phyloP scores from a whole-genome alignment of 2,113 vertebrate species.

The Alouatta palliata region DNA sequence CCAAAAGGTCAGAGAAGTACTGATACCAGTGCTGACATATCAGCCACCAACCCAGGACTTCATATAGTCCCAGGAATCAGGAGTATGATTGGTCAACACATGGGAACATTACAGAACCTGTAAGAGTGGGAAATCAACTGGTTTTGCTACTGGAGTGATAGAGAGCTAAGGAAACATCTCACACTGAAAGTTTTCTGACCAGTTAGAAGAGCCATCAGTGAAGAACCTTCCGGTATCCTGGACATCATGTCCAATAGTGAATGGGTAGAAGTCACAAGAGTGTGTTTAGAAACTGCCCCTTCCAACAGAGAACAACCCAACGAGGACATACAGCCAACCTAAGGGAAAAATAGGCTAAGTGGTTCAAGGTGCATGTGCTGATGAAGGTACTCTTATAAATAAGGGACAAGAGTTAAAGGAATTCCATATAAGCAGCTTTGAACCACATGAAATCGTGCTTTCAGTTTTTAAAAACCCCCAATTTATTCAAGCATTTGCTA shows the following conservation, averaged over 20 bases:
- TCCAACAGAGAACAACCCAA: background rate
- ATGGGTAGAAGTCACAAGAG: background rate
- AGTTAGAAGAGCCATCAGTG: background rate
- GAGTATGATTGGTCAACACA: background rate
- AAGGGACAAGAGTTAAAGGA: background rate
- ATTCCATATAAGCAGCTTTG: background rate
- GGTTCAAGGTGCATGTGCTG: background rate
- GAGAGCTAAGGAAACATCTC: background rate
- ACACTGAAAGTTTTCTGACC: background rate
- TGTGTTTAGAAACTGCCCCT: background rate
- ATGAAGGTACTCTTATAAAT: background rate
- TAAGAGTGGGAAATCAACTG: background rate
- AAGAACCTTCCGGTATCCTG: background rate
- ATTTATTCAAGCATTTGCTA: constrained; percentile 53
- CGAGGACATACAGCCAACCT: background rate
- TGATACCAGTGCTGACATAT: background rate
- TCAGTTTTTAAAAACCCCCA: background rate
- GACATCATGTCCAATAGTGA: background rate
- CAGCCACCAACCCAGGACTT: background rate
- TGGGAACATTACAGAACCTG: background rate
- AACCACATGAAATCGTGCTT: background rate
- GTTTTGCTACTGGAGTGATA: background rate
- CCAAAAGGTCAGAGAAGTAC: background rate
- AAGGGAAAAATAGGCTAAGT: background rate
- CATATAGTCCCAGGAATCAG: background rate